Conservation (phyloP, 2,888 invertebrate species). For the Eumacrocentrus americanus region DNA sequence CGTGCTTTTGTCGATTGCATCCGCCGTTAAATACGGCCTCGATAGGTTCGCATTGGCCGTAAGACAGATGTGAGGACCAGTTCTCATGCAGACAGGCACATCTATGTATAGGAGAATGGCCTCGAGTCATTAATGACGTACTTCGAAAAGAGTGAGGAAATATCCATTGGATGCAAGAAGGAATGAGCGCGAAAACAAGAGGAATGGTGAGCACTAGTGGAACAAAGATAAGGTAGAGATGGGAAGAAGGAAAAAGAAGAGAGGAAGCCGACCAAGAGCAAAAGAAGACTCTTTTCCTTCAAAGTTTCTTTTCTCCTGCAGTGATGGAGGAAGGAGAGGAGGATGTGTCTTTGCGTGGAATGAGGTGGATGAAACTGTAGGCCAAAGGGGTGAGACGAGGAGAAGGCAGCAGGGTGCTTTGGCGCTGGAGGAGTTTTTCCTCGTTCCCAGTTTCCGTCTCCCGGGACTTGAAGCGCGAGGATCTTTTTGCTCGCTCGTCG, state of each 20-base stretch:
- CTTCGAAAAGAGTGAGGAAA: constrained; percentile 5
- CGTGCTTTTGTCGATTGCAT: no score
- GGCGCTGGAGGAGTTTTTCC: constrained; percentile 48
- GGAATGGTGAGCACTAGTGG: constrained; percentile 19
- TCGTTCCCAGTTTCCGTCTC: constrained; percentile 48
- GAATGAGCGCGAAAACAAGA: constrained; percentile 15
- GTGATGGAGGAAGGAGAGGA: constrained; percentile 32
- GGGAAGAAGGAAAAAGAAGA: constrained; percentile 13
- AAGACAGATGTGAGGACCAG: no score
- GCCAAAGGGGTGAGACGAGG: constrained; percentile 32
- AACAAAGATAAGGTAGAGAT: constrained; percentile 7
- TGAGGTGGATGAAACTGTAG: constrained; percentile 38
- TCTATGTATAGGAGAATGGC: background rate
- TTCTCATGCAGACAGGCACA: no score
- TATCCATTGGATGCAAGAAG: constrained; percentile 11
- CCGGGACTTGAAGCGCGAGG: constrained; percentile 43
- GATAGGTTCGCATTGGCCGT: no score
- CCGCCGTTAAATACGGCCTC: no score
- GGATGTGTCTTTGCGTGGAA: constrained; percentile 28
- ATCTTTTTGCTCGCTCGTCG: constrained; percentile 61
- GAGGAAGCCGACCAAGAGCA: constrained; percentile 18
- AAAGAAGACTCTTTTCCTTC: constrained; percentile 52
- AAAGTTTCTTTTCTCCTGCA: constrained; percentile 53
- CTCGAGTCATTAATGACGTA: constrained; percentile 14
- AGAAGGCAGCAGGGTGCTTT: constrained; percentile 33